A percentile compares a stretch with the other conserved stretches of the same genome.
These are phyloP conservation scores for Notocelia uddmanniana DNA, from an alignment of 2,888 invertebrate species.

Conservation along the genomic window DNA sequence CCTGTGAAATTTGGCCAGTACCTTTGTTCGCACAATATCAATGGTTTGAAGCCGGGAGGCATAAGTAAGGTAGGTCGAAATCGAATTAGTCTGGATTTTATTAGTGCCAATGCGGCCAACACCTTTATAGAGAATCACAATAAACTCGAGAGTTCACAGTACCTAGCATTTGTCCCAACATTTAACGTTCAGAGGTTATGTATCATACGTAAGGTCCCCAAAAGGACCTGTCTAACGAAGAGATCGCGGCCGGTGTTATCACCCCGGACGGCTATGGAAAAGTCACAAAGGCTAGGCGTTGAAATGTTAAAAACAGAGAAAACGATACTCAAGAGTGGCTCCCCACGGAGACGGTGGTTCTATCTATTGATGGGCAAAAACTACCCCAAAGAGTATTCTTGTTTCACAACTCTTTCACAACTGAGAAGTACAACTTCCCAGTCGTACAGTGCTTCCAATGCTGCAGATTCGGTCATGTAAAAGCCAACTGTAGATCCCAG, in stretches of 20 bases:
- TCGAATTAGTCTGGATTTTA: background rate
- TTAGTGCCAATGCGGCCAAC: background rate
- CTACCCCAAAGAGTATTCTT: background rate
- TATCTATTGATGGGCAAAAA: background rate
- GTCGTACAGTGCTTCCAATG: background rate
- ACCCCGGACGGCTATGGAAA: too few species aligned
- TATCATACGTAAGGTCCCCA: too few species aligned
- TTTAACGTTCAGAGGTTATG: background rate
- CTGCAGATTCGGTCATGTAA: background rate
- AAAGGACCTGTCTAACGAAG: too few species aligned
- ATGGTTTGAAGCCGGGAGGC: background rate
- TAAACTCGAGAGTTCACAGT: background rate
- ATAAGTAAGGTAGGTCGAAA: background rate
- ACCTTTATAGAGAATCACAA: background rate
- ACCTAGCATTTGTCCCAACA: background rate
- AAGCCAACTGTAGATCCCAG: background rate
- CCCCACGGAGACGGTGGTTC: background rate
- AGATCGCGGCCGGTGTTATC: too few species aligned
- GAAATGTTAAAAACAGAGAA: background rate
- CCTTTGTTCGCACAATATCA: background rate
- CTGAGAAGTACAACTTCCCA: too few species aligned
- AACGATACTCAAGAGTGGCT: background rate
- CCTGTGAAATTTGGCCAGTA: background rate
- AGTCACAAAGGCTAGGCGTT: background rate
- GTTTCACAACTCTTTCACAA: background rate